Conservation (phyloP, 1,140 invertebrate species). For the Pseudoatta argentina region DNA sequence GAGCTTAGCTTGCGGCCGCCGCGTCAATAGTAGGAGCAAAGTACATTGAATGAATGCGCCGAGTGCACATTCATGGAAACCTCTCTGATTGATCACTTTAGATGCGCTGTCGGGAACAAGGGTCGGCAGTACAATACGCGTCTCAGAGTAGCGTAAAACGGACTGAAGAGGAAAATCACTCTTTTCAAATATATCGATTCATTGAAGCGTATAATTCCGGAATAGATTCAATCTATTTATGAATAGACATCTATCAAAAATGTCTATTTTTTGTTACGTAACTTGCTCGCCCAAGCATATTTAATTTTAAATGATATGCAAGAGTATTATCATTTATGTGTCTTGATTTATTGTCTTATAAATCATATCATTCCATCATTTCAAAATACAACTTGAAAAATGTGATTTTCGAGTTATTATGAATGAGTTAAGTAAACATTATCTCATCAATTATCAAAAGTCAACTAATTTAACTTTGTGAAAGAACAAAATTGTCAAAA, state of each 20-base stretch:
- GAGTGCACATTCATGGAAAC: slow-evolving; percentile 26
- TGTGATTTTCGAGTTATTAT: too few relatives aligned
- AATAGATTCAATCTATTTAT: slow-evolving; percentile 8
- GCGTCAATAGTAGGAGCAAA: background rate
- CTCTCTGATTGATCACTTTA: slow-evolving; percentile 35
- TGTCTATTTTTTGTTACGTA: background rate
- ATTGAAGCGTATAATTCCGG: background rate
- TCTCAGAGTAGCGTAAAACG: background rate
- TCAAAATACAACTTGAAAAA: too few relatives aligned
- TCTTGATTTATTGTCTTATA: background rate
- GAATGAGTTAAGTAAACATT: too few relatives aligned
- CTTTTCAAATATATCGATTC: background rate
- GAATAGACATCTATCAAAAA: background rate
- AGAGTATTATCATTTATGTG: background rate
- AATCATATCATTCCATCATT: background rate
- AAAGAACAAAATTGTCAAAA: too few relatives aligned
- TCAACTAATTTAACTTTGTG: too few relatives aligned
- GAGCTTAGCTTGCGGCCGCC: background rate
- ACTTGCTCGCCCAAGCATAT: background rate
- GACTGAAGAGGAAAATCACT: background rate
- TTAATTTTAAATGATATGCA: background rate
- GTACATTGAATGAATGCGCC: slow-evolving; percentile 26
- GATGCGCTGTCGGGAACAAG: slow-evolving; percentile 9
- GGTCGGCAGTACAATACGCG: background rate
- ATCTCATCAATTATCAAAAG: too few relatives aligned